Evolutionary conservation across 2,888 invertebrate genomes (phyloP).

Genomic region (Beris chalybata): DNA sequence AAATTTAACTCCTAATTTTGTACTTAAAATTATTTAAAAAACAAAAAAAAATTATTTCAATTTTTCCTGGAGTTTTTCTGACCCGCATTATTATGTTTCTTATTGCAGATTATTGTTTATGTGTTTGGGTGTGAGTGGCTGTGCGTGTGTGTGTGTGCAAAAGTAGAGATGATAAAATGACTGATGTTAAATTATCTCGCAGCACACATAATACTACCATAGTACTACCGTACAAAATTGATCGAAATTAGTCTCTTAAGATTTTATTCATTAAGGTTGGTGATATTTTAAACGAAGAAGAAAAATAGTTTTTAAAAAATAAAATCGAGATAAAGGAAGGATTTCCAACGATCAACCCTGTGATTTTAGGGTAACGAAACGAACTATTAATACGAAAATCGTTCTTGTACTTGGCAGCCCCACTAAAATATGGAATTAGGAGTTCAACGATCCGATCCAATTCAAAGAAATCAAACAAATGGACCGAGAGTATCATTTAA

Average conservation of each 20-base stretch:
- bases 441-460: conserved; percentile 42
- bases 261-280: neutral
- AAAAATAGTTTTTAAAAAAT: neutral
- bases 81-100: conserved; percentile 19
- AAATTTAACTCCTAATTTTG: too few relatives aligned
- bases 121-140: neutral
- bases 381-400: conserved; percentile 4
- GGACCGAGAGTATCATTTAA: conserved; percentile 83
- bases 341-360: neutral
- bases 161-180: conserved; percentile 4
- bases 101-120: conserved; percentile 17
- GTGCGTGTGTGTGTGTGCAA: too few relatives aligned
- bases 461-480: conserved; percentile 46
- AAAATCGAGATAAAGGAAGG: neutral
- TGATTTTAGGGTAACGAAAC: neutral
- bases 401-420: conserved; percentile 6
- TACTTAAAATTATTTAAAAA: too few relatives aligned
- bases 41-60: too few relatives aligned
- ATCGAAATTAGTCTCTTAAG: neutral
- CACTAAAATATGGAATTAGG: conserved; percentile 38
- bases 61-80: conserved; percentile 4
- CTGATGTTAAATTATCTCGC: neutral
- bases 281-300: neutral
- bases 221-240: neutral
- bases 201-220: neutral